Evolutionary conservation across 2,113 vertebrate genomes (phyloP), one percentile per base, ranked within the genome.

Genomic region (Toxostoma redivivum): DNA sequence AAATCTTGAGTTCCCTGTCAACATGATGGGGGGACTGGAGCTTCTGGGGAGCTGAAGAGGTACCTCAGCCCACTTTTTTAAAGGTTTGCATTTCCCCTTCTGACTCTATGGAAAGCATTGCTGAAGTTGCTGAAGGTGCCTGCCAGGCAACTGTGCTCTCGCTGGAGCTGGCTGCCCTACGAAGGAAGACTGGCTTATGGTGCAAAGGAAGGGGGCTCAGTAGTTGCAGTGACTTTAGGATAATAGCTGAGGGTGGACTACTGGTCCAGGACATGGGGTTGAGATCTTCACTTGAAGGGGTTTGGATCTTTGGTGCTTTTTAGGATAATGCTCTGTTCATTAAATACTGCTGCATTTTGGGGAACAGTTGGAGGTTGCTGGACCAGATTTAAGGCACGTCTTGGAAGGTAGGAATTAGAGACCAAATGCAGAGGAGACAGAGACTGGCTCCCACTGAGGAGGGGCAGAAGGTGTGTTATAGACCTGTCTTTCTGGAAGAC

Each of bases 11-110:
- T 58, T 85, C 10, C 18, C 27, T 13, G 3, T 54, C 44, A 40
- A 14, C 18, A 27, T 20, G 8, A 2, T 1, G 1, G 20, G 3
- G 12, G 11, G 3, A 20, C 54, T 73, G 12, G 6, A 79, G 7
- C 33, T 81, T 87, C 60, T 67, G 25, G 6, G 24, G 24, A 42
- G 16, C 38, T 76, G 73, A 81, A 67, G 47, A 71, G 11, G 12
- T 66, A 23, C 53, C 35, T 92, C n/a, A 88, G 44, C 27, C n/a
- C 19, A 48, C 18, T 10, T 72, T 4, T 67, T 86, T 14, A 27
- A 76, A 56, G 9, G 58, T 17, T 54, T 70, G 7, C 5, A 7
- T 86, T 76, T 76, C 25, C 37, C 9, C 1, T 84, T 84, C 28
- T 1, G 0, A 31, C 51, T 90, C 69, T 45, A 13, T 57, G 64